Conservation (phyloP, 2,888 invertebrate species). For the Hedya salicella region DNA sequence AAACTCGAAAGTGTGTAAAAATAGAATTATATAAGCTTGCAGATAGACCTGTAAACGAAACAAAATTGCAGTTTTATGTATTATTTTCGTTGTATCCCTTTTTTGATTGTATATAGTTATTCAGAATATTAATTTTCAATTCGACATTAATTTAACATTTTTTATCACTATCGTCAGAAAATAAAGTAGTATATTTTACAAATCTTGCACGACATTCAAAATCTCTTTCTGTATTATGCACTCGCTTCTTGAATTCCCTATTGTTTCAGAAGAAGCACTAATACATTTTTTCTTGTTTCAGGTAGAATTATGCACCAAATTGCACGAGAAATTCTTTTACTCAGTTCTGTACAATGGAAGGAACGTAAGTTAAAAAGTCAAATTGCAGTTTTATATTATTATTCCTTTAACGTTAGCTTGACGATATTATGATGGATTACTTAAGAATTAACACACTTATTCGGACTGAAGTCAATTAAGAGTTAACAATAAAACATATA, state of each 20-base stretch:
- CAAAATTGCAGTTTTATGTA: too few relatives aligned
- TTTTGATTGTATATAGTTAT: too few relatives aligned
- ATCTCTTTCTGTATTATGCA: not conserved
- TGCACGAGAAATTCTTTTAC: slow-evolving; percentile 78
- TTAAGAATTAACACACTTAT: not conserved
- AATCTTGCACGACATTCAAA: not conserved
- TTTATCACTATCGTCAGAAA: not conserved
- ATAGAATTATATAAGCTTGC: too few relatives aligned
- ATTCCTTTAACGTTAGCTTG: not conserved
- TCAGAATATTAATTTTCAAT: too few relatives aligned
- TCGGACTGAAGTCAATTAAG: not conserved
- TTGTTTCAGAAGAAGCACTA: slow-evolving; percentile 56
- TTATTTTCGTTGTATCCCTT: too few relatives aligned
- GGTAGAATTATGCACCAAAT: slow-evolving; percentile 85
- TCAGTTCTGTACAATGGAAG: slow-evolving; percentile 66
- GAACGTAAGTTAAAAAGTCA: slow-evolving; percentile 71
- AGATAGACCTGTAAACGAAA: too few relatives aligned
- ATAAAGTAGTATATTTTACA: not conserved
- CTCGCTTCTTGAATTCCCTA: not conserved
- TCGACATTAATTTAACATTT: too few relatives aligned
- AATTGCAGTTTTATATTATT: slow-evolving; percentile 14
- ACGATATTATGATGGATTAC: not conserved
- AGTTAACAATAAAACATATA: too few relatives aligned
- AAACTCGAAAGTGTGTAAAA: too few relatives aligned
- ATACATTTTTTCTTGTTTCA: slow-evolving; percentile 83